Evolutionary conservation across 2,113 vertebrate genomes (phyloP).

Genomic region (Orthonyx spaldingii): DNA sequence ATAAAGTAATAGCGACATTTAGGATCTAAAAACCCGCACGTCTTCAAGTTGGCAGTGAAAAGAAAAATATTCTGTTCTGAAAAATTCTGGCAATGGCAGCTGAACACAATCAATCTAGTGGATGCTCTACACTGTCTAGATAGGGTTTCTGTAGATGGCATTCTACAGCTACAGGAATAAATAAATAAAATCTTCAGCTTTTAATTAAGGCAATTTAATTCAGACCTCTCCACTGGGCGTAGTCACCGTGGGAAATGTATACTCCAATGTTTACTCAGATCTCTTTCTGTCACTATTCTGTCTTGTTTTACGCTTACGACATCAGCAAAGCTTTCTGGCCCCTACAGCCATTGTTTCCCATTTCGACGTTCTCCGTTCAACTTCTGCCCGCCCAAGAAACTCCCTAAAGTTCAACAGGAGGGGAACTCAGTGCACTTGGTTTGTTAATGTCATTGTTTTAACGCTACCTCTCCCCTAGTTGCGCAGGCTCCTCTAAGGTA

Average conservation of each 20-base stretch:
- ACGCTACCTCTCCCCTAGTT: not conserved
- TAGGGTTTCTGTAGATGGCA: not conserved
- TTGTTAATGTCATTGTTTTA: not conserved
- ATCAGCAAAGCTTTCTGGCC: not conserved
- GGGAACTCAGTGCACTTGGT: not conserved
- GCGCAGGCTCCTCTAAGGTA: not conserved
- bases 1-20: not conserved
- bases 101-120: not conserved
- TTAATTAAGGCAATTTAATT: not conserved
- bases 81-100: not conserved
- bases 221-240: not conserved
- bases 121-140: not conserved
- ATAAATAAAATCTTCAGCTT: not conserved
- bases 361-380: not conserved
- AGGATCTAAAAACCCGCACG: not conserved
- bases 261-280: slow-evolving; percentile 2
- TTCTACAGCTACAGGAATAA: not conserved
- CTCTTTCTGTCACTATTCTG: slow-evolving; percentile 3
- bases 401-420: not conserved
- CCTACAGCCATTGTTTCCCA: not conserved
- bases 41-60: not conserved
- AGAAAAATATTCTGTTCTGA: not conserved
- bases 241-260: not conserved
- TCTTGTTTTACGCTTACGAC: not conserved
- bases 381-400: not conserved